Base-by-base conservation (phyloP, 2,113 vertebrate genomes). In the Halcyon malimbica region DNA sequence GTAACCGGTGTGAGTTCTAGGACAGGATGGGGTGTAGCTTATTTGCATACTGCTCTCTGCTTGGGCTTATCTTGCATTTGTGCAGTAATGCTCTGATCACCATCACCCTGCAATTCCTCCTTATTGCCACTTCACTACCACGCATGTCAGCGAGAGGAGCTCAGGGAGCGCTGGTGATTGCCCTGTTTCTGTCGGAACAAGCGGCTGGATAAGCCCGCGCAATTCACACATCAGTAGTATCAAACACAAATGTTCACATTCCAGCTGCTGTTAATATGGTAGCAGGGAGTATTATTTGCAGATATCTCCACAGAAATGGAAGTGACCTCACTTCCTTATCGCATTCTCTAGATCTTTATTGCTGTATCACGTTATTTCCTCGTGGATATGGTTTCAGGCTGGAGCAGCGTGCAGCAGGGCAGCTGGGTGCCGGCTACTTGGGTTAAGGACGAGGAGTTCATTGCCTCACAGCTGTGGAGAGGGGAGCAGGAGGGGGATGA, bases 321-420 rank as follows among this genome's bases (percentile, higher is more conserved):
- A 29, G 6, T 77, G 71, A 71, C 13, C 51, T 93, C 64, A 64
- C 53, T 96, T 96, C 94, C 83, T 93, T 92, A 91, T 69, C 93
- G 89, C 41, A 7, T 76, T 64, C 68, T 76, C 16, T 37, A 35
- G 62, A 42, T 23, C 44, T 93, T 93, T 87, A 87, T 76, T 93
- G 24, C 44, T 65, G 1, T 85, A 64, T 80, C 24, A 39, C 0
- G 0, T 64, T 92, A 81, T 42, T 85, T 23, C 51, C 26, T 90
- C 17, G 29, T 6, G 2, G 46, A 44, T 71, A 17, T 3, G n/a
- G n/a, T 68, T 94, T 82, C 57, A 29, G 46, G 65, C 65, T 74
- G 54, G 51, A 90, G 87, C 11, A 0, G 11, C 23, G 48, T 59
- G 46, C 16, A 65, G n/a, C 29, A 3, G 57, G 73, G 82, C 74